Evolutionary conservation across 2,797 vertebrate genomes (phyloP), one percentile per base, ranked within the genome.

Genomic region (Rhyacichthys aspro): DNA sequence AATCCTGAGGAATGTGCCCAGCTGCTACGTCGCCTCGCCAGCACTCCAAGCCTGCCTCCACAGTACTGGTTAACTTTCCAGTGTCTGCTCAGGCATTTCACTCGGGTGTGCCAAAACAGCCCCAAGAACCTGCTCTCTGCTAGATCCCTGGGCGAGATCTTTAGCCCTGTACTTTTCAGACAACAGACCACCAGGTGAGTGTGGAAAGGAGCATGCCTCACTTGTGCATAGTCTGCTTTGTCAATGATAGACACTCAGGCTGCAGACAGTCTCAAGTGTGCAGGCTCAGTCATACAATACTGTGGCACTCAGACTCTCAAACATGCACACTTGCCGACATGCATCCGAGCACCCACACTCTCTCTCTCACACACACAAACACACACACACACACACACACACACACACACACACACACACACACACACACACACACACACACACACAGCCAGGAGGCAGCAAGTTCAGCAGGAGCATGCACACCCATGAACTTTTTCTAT

Each of bases 21-120:
- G 87, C 90, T 95, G 81, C 89, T 98, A 65, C 95, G 94, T 78
- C 91, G 90, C 73, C 86, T 96, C 39, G 91, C 94, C 86, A 92
- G 89, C 83, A 91, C 94, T 8, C 90, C 94, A 3, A 91, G 81
- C 74, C 89, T 96, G 89, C 95, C 96, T 74, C 91, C 94, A 37
- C 97, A 99, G 64, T 95, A 97, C 89, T 98, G 96, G 96, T 94
- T 98, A 36, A 94, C 95, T 0, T 93, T 99, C 64, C 96, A 97
- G 80, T 95, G 94, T 89, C 92, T 98, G 88, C 92, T 98, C 11
- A 94, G 94, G 79, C 97, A 98, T 90, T 94, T 98, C 70, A 90
- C 94, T 74, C 92, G 88, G 83, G 92, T 98, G 74, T 98, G 94
- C 85, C 95, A 96, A 74, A 91, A 84, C 55, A 81, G 93, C 67